Percentiles rank a stretch among this genome's conserved stretches.
phyloP scores from a whole-genome alignment of 2,113 vertebrate genomes.

The Nothobranchius kuhntae region DNA sequence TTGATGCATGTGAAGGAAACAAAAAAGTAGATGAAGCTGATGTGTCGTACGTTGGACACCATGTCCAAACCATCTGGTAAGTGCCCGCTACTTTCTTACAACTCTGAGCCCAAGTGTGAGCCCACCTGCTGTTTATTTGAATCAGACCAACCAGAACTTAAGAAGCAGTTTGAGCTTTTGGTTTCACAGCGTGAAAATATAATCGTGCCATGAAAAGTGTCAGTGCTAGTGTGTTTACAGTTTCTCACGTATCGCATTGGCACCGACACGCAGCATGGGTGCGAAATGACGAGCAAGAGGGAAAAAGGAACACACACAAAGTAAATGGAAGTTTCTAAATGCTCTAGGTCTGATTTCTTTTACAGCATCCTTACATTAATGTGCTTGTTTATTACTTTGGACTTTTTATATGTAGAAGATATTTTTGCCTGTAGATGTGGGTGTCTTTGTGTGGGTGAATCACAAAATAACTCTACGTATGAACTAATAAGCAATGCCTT shows the following conservation, averaged over 20 bases:
- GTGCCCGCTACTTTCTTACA: not conserved
- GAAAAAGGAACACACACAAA: not conserved
- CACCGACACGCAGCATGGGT: not conserved
- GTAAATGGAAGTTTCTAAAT: not conserved
- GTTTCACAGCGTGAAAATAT: conserved; percentile 15
- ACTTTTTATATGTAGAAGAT: too few species aligned
- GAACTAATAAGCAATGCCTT: too few species aligned
- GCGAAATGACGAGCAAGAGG: not conserved
- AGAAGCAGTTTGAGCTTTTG: conserved; percentile 16
- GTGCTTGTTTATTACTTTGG: too few species aligned
- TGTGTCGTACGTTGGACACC: not conserved
- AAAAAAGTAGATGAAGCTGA: not conserved
- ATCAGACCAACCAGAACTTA: conserved; percentile 7
- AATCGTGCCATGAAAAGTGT: conserved; percentile 12
- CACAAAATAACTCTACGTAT: too few species aligned
- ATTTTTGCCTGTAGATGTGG: too few species aligned
- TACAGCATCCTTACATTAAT: too few species aligned
- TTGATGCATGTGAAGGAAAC: conserved; percentile 6
- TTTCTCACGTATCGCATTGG: not conserved
- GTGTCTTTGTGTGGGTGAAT: too few species aligned
- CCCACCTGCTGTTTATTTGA: conserved; percentile 2
- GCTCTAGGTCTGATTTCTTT: not conserved
- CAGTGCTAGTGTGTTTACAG: not conserved
- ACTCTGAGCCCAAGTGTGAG: not conserved
- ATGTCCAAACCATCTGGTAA: conserved; percentile 10